Evolutionary conservation across 2,888 invertebrate species (phyloP), one percentile per base, ranked within the genome.

Genomic region (Pogonocherus hispidulus): DNA sequence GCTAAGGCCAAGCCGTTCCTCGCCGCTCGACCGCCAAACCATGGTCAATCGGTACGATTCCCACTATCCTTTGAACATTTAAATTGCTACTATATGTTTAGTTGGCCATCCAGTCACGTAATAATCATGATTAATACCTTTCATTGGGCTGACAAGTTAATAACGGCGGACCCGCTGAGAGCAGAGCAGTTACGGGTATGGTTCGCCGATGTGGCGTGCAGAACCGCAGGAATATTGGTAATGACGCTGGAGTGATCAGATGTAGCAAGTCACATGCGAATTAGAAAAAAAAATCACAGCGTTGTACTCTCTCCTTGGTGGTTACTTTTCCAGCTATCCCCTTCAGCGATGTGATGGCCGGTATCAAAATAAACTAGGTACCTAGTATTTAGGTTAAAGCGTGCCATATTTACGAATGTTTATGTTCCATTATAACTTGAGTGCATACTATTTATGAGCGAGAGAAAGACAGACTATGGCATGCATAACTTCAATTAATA

Each of bases 1-100:
- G 67, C 70, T 72, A 72, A 74, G 74, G 74, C 72, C 74, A 65
- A 67, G 69, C 74, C 70, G 69, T 74, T 74, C 74, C 72, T 70
- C 69, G 65, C 65, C 63, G 67, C 20, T 64, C 63, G 75, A 74
- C 75, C 75, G 74, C 72, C 75, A 75, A 75, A 75, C 67, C 75
- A 75, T 69, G 75, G 75, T 62, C 75, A 68, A 56, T 67, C 71
- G 67, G 63, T 70, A 71, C 62, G 70, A 72, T 74, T 74, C 72
- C 57, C 57, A 57, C 57, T 57, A 57, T 57, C 57, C 63, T 62
- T 62, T 62, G 52, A 49, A 62, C 62, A 46, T 57, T 57, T 57
- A 62, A 62, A 62, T 62, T 22, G 62, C 62, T 52, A 57, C 57
- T 44, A 57, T 44, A 27, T 44, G 18, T 57, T 57, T 57, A 57